These are phyloP conservation scores for Miltochrista miniata DNA, from an alignment of 2,888 invertebrate genomes.

Conservation along the genomic window DNA sequence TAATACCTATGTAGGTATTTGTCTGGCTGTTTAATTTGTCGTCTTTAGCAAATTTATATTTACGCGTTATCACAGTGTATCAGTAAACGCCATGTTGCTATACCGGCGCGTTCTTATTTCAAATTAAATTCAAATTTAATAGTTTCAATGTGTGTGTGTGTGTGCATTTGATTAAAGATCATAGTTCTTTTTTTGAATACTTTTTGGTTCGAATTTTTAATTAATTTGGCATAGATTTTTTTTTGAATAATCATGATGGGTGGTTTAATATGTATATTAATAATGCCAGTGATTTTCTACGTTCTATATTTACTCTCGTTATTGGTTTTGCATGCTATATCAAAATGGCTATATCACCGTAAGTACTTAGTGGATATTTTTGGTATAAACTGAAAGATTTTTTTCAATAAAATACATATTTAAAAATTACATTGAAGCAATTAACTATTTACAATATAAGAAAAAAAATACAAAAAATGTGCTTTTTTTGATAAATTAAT, in stretches of 20 bases:
- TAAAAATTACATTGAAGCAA: too few species aligned
- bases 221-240: slow-evolving; percentile 10
- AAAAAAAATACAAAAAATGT: too few species aligned
- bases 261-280: slow-evolving; percentile 46
- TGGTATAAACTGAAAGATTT: too few species aligned
- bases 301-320: slow-evolving; percentile 43
- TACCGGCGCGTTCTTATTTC: background rate
- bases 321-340: slow-evolving; percentile 28
- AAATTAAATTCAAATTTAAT: too few species aligned
- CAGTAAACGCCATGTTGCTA: background rate
- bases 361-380: slow-evolving; percentile 23
- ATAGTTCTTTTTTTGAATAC: background rate
- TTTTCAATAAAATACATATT: too few species aligned
- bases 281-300: slow-evolving; percentile 50
- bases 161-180: too few species aligned
- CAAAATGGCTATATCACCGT: slow-evolving; percentile 27
- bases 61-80: slow-evolving; percentile 20
- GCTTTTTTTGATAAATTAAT: too few species aligned
- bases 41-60: slow-evolving; percentile 21
- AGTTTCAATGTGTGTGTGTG: too few species aligned
- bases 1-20: too few species aligned
- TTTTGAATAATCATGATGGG: slow-evolving; percentile 40
- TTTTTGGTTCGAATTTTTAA: background rate
- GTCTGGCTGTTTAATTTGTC: slow-evolving; percentile 5
- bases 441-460: too few species aligned